phyloP scores from a whole-genome alignment of 2,113 vertebrate species.

The Lepus americanus region DNA sequence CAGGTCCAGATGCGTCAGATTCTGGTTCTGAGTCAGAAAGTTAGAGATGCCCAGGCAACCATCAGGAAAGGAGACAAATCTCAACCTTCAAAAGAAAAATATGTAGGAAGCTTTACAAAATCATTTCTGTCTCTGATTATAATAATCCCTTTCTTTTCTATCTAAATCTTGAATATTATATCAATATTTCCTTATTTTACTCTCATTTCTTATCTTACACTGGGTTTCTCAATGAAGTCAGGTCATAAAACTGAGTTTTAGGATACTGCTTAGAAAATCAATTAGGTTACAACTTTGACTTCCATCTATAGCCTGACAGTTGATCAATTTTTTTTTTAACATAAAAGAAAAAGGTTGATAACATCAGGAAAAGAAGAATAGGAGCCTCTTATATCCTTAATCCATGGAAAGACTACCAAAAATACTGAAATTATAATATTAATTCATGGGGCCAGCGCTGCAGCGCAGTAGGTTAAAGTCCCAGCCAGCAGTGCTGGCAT shows the following conservation, averaged over 20 bases:
- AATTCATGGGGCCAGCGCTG: background rate
- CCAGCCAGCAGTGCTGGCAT: too few relatives aligned
- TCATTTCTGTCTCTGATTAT: background rate
- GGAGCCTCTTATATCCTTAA: background rate
- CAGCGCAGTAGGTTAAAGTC: too few relatives aligned
- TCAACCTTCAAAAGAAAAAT: constrained; percentile 71
- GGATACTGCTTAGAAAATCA: background rate
- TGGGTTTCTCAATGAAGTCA: background rate
- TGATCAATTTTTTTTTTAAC: background rate
- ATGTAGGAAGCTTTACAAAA: constrained; percentile 38
- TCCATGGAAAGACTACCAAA: background rate
- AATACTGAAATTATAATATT: background rate
- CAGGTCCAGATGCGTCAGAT: constrained; percentile 75
- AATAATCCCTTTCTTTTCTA: constrained; percentile 24
- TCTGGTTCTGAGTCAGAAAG: constrained; percentile 57
- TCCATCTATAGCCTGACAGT: constrained; percentile 28
- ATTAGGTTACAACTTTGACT: background rate
- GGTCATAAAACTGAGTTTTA: background rate
- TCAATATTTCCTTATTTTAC: background rate
- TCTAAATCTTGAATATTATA: background rate
- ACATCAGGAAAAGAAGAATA: constrained; percentile 26
- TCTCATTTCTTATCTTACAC: background rate
- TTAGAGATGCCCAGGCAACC: constrained; percentile 25
- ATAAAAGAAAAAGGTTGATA: background rate
- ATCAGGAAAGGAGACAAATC: constrained; percentile 48